Evolutionary conservation across 2,113 vertebrate genomes (phyloP), one percentile per base, ranked within the genome.

Genomic region (Brienomyrus brachyistius): DNA sequence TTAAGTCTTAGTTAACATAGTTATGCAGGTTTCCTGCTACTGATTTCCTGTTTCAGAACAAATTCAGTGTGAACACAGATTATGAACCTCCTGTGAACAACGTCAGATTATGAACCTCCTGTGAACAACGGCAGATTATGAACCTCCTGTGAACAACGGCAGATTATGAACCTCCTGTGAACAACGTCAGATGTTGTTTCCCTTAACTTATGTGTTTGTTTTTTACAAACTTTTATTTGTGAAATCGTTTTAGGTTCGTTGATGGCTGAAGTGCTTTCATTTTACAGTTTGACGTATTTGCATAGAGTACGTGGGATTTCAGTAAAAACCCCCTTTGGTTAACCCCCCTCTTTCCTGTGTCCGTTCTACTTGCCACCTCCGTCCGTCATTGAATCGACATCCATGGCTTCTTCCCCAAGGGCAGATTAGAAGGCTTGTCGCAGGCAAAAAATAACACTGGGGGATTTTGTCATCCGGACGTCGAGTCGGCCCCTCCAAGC

Each of bases 401-500:
- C 9, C 23, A 35, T 86, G 82, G 82, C 43, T 19, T 3, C 5
- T 51, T 23, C 52, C 43, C 89, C 89, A 90, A 52, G n/a, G 6
- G 59, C 84, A 87, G 89, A 86, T 90, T 90, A 90, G 54, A 5
- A 21, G 56, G 86, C 83, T 74, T 35, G 86, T 70, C 56, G 21
- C 40, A 56, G 43, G 59, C 70, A 83, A 47, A 90, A 89, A 90
- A 86, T 90, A 85, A 87, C 89, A 43, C 21, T 87, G 89, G 62
- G 40, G 35, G 56, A 40, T 51, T 31, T 50, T 15, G 50, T 31
- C n/a, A 40, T 87, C 50, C 19, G 84, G 84, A 31, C 2, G 2
- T 47, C 13, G 1, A 62, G 15, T 35, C 35, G 9, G 11, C 56
- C 19, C 19, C 4, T 43, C 35, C 9, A 17, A 45, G 40, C 52